Evolutionary conservation across 2,113 vertebrate species (phyloP).

Genomic region (Scartelaos histophorus): DNA sequence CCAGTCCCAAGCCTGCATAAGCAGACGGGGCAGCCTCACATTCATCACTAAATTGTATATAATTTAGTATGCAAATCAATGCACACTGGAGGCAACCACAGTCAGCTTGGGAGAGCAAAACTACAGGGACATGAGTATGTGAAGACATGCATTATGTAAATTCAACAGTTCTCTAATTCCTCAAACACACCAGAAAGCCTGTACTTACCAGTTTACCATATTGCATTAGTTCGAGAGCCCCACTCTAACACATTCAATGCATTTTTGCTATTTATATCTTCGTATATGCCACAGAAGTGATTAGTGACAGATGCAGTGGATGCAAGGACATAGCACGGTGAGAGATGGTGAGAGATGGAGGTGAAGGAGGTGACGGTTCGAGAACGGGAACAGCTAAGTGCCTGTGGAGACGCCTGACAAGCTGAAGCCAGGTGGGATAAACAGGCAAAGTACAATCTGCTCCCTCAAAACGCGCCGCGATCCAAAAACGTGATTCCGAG

Average conservation of each 20-base stretch:
- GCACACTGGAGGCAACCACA: not conserved
- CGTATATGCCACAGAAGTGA: constrained; percentile 34
- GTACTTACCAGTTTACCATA: not conserved
- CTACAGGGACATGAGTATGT: not conserved
- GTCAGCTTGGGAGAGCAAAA: not conserved
- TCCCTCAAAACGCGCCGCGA: not conserved
- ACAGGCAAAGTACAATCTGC: constrained; percentile 17
- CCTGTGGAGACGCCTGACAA: constrained; percentile 10
- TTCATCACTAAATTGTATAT: not conserved
- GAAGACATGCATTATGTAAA: not conserved
- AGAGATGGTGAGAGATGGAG: constrained; percentile 25
- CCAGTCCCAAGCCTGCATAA: not conserved
- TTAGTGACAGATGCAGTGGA: constrained; percentile 44
- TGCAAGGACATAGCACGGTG: constrained; percentile 33
- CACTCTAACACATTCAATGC: constrained; percentile 23
- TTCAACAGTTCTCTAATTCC: not conserved
- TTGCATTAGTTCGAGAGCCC: constrained; percentile 18
- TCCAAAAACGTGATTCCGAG: constrained; percentile 12
- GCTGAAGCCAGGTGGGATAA: not conserved
- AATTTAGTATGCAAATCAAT: not conserved
- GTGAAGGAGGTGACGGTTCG: constrained; percentile 37
- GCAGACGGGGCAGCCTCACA: not conserved
- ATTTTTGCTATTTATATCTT: constrained; percentile 58
- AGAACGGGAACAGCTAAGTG: constrained; percentile 18
- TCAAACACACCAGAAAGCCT: not conserved